Percentiles rank a stretch among this genome's conserved stretches.
phyloP scores from a whole-genome alignment of 2,888 invertebrate genomes.

The Lordiphosa fenestrarum region DNA sequence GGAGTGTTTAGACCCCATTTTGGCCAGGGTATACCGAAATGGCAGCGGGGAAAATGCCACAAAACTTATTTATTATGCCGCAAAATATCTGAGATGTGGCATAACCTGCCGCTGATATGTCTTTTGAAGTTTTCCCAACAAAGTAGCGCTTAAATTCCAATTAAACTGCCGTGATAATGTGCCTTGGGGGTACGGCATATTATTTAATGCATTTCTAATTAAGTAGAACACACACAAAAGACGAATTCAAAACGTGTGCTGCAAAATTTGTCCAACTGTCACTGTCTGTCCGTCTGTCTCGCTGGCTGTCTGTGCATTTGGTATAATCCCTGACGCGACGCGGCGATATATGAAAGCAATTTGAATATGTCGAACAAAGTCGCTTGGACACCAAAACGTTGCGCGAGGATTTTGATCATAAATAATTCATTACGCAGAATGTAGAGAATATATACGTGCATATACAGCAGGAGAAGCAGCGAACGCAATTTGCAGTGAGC shows the following conservation, averaged over 20 bases:
- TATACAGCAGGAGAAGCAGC: slow-evolving; percentile 4
- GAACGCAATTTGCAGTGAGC: slow-evolving; percentile 5
- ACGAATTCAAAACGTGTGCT: slow-evolving; percentile 13
- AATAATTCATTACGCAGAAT: slow-evolving; percentile 54
- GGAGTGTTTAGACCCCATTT: slow-evolving; percentile 3
- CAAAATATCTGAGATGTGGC: slow-evolving; percentile 6
- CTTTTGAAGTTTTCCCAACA: background rate
- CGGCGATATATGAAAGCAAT: slow-evolving; percentile 36
- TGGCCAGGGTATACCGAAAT: background rate
- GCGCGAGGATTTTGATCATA: slow-evolving; percentile 40
- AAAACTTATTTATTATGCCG: slow-evolving; percentile 12
- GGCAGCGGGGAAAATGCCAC: background rate
- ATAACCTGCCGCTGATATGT: slow-evolving; percentile 2
- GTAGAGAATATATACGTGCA: slow-evolving; percentile 12
- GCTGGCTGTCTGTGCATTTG: slow-evolving; percentile 1
- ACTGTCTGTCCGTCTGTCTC: background rate
- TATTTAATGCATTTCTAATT: background rate
- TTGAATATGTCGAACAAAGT: slow-evolving; percentile 40
- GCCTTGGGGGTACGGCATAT: background rate
- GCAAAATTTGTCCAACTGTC: slow-evolving; percentile 14
- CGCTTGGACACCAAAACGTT: slow-evolving; percentile 23
- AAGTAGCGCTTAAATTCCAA: slow-evolving; percentile 11
- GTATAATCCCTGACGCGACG: slow-evolving; percentile 10
- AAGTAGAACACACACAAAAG: background rate
- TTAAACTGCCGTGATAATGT: slow-evolving; percentile 9